Evolutionary conservation across 2,888 invertebrate species (phyloP).

Genomic region (Busseola fusca): DNA sequence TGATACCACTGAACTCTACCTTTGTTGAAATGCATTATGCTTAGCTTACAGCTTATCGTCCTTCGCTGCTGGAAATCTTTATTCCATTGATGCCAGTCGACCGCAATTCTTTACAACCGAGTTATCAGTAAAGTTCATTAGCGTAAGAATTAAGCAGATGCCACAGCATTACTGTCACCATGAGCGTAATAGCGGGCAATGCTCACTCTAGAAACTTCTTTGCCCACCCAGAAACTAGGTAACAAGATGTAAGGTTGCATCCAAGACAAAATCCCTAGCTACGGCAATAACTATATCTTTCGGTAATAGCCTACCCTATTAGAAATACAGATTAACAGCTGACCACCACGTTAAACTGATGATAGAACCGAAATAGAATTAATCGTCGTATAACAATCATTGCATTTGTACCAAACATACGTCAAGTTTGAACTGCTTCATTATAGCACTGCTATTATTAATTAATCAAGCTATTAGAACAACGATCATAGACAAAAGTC

Average conservation of each 20-base stretch:
- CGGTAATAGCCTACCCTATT: not conserved
- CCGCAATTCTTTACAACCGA: too few relatives aligned
- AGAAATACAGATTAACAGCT: not conserved
- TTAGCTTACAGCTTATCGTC: too few relatives aligned
- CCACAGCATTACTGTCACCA: too few relatives aligned
- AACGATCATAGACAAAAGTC: not conserved
- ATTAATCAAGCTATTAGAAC: slow-evolving; percentile 21
- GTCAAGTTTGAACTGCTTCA: not conserved
- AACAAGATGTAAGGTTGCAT: too few relatives aligned
- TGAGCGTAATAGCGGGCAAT: too few relatives aligned
- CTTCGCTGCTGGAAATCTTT: too few relatives aligned
- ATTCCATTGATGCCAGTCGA: too few relatives aligned
- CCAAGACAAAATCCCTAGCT: too few relatives aligned
- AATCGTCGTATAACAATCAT: not conserved
- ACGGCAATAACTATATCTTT: not conserved
- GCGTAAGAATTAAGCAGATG: too few relatives aligned
- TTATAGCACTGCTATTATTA: not conserved
- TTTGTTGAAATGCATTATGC: not conserved
- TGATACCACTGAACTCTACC: not conserved
- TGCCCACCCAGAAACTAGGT: too few relatives aligned
- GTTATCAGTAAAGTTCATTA: too few relatives aligned
- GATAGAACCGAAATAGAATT: not conserved
- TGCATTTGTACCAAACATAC: not conserved
- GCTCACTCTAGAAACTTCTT: too few relatives aligned
- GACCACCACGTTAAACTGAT: not conserved